These are phyloP conservation scores for Uloborus diversus DNA, from an alignment of 1,140 invertebrate species.

Conservation along the genomic window DNA sequence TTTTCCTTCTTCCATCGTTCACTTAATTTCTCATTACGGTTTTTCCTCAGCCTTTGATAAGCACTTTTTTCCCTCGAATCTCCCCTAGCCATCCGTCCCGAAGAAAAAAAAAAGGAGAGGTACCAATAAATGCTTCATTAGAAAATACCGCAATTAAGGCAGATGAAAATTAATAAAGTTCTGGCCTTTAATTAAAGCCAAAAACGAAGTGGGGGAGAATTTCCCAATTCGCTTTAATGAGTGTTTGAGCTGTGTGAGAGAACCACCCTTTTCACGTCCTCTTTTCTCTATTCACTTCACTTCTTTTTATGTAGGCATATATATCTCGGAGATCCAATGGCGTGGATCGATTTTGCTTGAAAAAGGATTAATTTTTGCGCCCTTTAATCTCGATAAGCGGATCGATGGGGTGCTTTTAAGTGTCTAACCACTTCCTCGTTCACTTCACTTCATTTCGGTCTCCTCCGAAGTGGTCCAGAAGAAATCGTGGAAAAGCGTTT, in stretches of 20 bases:
- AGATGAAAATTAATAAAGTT: constrained; percentile 56
- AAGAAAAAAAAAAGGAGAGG: constrained; percentile 42
- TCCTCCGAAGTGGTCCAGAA: no score
- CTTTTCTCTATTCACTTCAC: neutral
- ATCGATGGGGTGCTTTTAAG: constrained; percentile 26
- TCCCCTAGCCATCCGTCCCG: neutral
- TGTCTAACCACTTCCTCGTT: no score
- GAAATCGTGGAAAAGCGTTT: no score
- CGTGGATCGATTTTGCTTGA: constrained; percentile 53
- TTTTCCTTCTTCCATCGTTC: no score
- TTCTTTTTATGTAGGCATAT: neutral
- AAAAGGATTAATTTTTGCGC: constrained; percentile 52
- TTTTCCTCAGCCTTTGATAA: no score
- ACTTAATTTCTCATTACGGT: no score
- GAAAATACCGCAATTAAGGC: constrained; percentile 49
- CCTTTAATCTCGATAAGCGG: constrained; percentile 49
- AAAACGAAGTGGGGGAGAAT: constrained; percentile 3
- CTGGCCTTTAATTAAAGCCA: constrained; percentile 46
- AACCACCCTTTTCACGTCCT: neutral
- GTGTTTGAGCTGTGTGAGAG: constrained; percentile 23
- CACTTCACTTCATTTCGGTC: no score
- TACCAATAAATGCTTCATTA: constrained; percentile 43
- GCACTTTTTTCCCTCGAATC: neutral
- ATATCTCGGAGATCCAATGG: no score
- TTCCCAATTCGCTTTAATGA: constrained; percentile 54